These are phyloP conservation scores for Pogonomyrmex barbatus DNA, from an alignment of 1,140 invertebrate species.

Conservation along the genomic window DNA sequence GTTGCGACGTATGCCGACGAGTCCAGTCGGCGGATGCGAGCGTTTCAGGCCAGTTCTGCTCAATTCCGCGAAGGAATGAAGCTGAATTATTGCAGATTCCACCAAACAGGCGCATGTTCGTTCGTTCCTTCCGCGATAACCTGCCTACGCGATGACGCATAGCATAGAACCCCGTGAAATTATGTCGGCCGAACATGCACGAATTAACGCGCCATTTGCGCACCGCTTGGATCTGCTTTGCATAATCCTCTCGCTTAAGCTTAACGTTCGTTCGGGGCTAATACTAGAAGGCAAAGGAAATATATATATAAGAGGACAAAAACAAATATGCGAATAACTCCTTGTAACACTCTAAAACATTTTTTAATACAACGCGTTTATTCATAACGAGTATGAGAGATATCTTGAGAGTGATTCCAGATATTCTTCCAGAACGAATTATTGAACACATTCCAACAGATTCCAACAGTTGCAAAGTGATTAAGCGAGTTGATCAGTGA, in stretches of 20 bases:
- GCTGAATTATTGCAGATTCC: conserved; percentile 69
- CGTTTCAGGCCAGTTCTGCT: conserved; percentile 62
- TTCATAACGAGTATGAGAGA: not conserved
- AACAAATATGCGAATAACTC: not conserved
- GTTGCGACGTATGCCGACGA: not conserved
- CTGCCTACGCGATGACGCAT: not conserved
- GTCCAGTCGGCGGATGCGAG: conserved; percentile 63
- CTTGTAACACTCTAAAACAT: not conserved
- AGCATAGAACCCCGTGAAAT: conserved; percentile 4
- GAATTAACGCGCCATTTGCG: conserved; percentile 45
- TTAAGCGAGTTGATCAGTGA: no score
- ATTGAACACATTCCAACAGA: no score
- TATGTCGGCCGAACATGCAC: not conserved
- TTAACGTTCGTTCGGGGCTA: not conserved
- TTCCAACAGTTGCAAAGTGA: no score
- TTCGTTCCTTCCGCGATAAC: conserved; percentile 39
- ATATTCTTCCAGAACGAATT: not conserved
- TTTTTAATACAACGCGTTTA: not conserved
- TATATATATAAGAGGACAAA: not conserved
- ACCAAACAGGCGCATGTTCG: conserved; percentile 17
- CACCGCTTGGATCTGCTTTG: conserved; percentile 2
- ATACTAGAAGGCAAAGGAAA: not conserved
- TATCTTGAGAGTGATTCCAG: not conserved
- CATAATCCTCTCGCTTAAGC: conserved; percentile 34
- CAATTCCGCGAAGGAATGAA: conserved; percentile 66